Conservation (phyloP, 2,113 vertebrate genomes). For the Strix uralensis region DNA sequence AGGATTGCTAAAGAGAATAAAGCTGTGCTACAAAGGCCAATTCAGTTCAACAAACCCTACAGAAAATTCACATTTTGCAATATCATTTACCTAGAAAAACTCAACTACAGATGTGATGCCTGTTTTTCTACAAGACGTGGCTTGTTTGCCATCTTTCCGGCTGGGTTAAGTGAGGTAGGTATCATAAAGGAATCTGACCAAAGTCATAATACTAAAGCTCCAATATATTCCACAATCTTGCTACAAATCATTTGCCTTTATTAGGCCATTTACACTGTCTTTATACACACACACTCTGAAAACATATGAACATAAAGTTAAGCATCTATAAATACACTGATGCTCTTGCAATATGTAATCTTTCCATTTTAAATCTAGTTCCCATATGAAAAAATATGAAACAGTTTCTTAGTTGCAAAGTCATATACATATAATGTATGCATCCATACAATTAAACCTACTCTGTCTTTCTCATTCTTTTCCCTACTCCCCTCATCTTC, state of each 20-base stretch:
- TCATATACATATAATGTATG: background rate
- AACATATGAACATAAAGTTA: accelerated
- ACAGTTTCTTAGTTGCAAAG: background rate
- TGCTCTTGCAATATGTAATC: background rate
- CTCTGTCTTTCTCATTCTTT: background rate
- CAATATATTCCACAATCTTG: background rate
- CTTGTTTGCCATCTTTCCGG: background rate
- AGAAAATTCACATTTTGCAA: slow-evolving; percentile 9
- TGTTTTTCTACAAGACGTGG: slow-evolving; percentile 6
- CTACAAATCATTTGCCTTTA: background rate
- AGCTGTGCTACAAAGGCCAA: background rate
- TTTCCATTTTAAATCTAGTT: background rate
- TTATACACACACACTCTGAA: background rate
- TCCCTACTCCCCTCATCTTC: background rate
- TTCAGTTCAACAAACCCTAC: background rate
- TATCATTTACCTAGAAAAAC: slow-evolving; percentile 23
- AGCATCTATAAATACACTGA: background rate
- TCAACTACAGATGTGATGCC: background rate
- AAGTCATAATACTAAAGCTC: background rate
- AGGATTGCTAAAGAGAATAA: background rate
- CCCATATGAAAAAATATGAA: background rate
- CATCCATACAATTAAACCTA: background rate
- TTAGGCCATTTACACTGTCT: background rate
- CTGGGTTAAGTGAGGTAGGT: slow-evolving; percentile 4
- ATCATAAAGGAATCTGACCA: background rate